Conservation (phyloP, 1,140 invertebrate species). For the Andrena cerasifolii region DNA sequence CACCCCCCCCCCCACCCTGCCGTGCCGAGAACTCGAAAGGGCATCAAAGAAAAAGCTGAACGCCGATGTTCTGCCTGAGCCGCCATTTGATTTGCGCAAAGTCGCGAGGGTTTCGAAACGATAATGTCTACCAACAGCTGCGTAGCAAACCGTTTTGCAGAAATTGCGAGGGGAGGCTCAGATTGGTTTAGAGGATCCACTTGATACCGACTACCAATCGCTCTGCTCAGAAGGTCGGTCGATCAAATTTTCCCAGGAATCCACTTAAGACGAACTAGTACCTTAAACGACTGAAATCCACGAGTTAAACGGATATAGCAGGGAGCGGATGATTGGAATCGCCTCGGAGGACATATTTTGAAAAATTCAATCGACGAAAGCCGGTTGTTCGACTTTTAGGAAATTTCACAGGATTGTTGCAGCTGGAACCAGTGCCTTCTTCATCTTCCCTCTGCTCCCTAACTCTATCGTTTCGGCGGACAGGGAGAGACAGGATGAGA, state of each 20-base stretch:
- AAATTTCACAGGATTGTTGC: no score
- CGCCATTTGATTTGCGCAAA: constrained; percentile 69
- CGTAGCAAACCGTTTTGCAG: constrained; percentile 45
- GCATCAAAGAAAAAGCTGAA: constrained; percentile 72
- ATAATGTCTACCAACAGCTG: constrained; percentile 65
- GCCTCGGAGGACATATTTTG: background rate
- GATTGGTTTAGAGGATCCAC: constrained; percentile 38
- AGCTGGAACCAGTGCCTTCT: no score
- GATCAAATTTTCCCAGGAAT: constrained; percentile 43
- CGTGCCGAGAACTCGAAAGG: constrained; percentile 65
- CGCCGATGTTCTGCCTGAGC: constrained; percentile 41
- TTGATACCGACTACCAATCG: constrained; percentile 12
- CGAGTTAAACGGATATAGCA: background rate
- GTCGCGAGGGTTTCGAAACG: constrained; percentile 55
- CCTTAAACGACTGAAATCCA: background rate
- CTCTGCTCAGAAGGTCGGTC: constrained; percentile 9
- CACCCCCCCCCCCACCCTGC: no score
- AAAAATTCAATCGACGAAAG: background rate
- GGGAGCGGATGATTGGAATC: background rate
- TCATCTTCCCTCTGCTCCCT: no score
- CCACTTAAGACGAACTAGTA: constrained; percentile 8
- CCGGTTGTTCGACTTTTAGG: background rate
- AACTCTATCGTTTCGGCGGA: background rate
- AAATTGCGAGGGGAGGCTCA: constrained; percentile 36
- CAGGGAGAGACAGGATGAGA: no score